Conservation (phyloP, 2,888 invertebrate genomes). For the Drosophila atripex region DNA sequence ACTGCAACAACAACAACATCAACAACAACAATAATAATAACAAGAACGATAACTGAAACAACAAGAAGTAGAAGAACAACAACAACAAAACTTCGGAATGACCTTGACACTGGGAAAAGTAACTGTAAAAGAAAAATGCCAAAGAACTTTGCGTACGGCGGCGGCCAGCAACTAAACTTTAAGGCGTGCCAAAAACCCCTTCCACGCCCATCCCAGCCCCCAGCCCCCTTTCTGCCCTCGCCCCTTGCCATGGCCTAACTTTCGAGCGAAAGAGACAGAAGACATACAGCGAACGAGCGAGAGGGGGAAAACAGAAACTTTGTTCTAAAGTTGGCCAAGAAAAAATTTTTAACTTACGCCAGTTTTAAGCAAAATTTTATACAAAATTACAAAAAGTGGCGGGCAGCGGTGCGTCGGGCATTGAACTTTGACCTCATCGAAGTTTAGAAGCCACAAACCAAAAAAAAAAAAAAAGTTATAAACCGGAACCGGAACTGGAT, state of each 20-base stretch:
- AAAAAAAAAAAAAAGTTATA: constrained; percentile 4
- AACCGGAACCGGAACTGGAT: constrained; percentile 1
- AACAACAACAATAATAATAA: constrained; percentile 31
- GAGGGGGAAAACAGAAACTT: constrained; percentile 54
- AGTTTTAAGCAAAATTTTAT: constrained; percentile 74
- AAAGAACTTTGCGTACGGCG: constrained; percentile 67
- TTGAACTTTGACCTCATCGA: constrained; percentile 61
- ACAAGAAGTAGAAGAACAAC: constrained; percentile 45
- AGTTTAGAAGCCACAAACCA: constrained; percentile 22
- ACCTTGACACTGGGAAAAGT: constrained; percentile 75
- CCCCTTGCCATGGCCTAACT: constrained; percentile 13
- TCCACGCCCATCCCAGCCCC: constrained; percentile 15
- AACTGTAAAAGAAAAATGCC: constrained; percentile 59
- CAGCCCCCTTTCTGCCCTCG: background rate
- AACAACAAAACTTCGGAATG: constrained; percentile 60
- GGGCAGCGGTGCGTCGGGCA: constrained; percentile 44
- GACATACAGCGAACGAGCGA: constrained; percentile 13
- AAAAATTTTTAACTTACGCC: constrained; percentile 67
- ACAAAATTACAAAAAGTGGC: constrained; percentile 61
- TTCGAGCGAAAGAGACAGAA: constrained; percentile 13
- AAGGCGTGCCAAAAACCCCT: constrained; percentile 54
- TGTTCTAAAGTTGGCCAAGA: constrained; percentile 60
- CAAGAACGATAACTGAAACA: constrained; percentile 13
- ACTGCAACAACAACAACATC: constrained; percentile 51
- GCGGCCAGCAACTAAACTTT: constrained; percentile 69